Percentiles rank a stretch among this genome's conserved stretches.
Conservation (phyloP, 2,888 invertebrate genomes). For the Thelaira solivaga region DNA sequence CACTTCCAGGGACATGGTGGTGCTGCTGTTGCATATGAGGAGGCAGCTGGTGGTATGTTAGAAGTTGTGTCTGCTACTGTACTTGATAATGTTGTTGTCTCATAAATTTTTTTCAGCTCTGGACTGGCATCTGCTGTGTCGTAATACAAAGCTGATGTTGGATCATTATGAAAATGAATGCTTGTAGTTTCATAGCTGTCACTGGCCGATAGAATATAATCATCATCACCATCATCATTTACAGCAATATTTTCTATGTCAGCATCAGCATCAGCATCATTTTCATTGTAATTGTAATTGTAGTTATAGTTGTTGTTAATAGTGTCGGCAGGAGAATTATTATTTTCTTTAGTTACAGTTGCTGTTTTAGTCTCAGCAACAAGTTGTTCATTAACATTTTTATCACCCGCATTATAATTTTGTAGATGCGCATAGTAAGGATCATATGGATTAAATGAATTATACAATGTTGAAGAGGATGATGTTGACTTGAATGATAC, state of each 20-base stretch:
- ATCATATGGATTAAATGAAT: constrained; percentile 72
- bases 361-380: constrained; percentile 49
- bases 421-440: constrained; percentile 69
- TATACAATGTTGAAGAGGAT: constrained; percentile 48
- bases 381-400: constrained; percentile 51
- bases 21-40: constrained; percentile 69
- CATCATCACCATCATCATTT: constrained; percentile 26
- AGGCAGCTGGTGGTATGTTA: not conserved
- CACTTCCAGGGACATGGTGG: constrained; percentile 90
- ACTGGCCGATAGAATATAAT: constrained; percentile 10
- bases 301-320: not conserved
- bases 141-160: constrained; percentile 39
- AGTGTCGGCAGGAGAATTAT: constrained; percentile 20
- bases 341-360: not conserved
- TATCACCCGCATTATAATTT: constrained; percentile 64
- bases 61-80: constrained; percentile 17
- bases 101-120: not conserved
- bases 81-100: too few species aligned
- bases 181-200: constrained; percentile 35
- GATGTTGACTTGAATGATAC: constrained; percentile 14
- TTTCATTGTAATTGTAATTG: not conserved
- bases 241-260: constrained; percentile 45
- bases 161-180: constrained; percentile 36
- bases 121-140: constrained; percentile 11
- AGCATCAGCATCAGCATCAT: constrained; percentile 47